Evolutionary conservation across 2,797 vertebrate species (phyloP).

Genomic region (Fistularia tabacaria): DNA sequence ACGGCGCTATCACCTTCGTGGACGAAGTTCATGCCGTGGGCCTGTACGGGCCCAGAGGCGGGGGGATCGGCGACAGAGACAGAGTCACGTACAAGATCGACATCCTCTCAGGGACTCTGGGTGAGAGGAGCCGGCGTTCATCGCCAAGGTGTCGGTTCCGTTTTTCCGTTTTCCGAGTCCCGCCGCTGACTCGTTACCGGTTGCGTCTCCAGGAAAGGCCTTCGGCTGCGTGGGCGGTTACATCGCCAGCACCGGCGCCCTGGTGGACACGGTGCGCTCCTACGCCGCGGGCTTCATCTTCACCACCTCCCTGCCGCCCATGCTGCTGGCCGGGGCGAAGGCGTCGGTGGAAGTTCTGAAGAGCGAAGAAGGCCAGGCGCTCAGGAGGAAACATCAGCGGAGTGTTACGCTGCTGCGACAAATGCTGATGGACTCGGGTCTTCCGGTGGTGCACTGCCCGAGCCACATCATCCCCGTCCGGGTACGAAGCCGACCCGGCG

Average conservation of each 20-base stretch:
- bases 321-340: conserved; percentile 87
- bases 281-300: conserved; percentile 88
- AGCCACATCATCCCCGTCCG: conserved; percentile 92
- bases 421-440: conserved; percentile 88
- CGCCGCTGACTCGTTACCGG: conserved; percentile 6
- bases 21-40: conserved; percentile 94
- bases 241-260: conserved; percentile 76
- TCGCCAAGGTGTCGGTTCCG: background rate
- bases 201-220: conserved; percentile 77
- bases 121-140: conserved; percentile 59
- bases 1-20: conserved; percentile 90
- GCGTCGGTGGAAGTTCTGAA: conserved; percentile 85
- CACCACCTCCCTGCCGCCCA: conserved; percentile 88
- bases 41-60: conserved; percentile 85
- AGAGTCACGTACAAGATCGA: conserved; percentile 94
- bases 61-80: conserved; percentile 90
- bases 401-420: conserved; percentile 88
- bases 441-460: conserved; percentile 89
- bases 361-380: conserved; percentile 78
- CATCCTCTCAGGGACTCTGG: conserved; percentile 92
- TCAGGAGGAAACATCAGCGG: conserved; percentile 87
- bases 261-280: conserved; percentile 84
- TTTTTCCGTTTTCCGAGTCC: too few relatives aligned
- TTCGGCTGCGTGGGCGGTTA: conserved; percentile 87
- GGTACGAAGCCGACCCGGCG: conserved; percentile 55